Conservation (phyloP, 2,888 invertebrate genomes). For the Coelinius sp. region DNA sequence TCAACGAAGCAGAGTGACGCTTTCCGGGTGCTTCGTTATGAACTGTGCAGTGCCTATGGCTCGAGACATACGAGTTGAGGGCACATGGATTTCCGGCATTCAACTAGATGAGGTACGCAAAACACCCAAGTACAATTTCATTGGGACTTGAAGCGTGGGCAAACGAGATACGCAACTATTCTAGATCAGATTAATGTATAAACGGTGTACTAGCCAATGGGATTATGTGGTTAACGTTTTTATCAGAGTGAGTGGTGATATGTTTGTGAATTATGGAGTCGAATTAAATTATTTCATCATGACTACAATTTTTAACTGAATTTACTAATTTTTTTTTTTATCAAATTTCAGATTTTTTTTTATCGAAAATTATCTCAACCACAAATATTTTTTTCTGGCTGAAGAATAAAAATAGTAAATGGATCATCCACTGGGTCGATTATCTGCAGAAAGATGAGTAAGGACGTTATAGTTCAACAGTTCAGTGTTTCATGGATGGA, state of each 20-base stretch:
- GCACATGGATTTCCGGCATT: conserved; percentile 18
- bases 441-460: too few species aligned
- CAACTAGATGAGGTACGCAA: conserved; percentile 3
- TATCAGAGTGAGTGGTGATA: background rate
- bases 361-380: too few species aligned
- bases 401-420: too few species aligned
- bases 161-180: conserved; percentile 4
- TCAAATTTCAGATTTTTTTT: too few species aligned
- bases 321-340: too few species aligned
- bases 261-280: background rate
- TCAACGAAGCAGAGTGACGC: conserved; percentile 29
- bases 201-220: background rate
- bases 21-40: conserved; percentile 18
- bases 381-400: too few species aligned
- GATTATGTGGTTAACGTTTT: conserved; percentile 8
- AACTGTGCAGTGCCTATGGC: background rate
- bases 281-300: background rate
- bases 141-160: background rate
- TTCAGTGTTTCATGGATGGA: conserved; percentile 4
- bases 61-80: conserved; percentile 2
- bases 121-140: background rate
- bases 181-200: background rate
- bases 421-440: too few species aligned
- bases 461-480: too few species aligned
- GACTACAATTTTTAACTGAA: too few species aligned